phyloP scores from a whole-genome alignment of 2,113 vertebrate genomes.

The Acrocephalus arundinaceus region DNA sequence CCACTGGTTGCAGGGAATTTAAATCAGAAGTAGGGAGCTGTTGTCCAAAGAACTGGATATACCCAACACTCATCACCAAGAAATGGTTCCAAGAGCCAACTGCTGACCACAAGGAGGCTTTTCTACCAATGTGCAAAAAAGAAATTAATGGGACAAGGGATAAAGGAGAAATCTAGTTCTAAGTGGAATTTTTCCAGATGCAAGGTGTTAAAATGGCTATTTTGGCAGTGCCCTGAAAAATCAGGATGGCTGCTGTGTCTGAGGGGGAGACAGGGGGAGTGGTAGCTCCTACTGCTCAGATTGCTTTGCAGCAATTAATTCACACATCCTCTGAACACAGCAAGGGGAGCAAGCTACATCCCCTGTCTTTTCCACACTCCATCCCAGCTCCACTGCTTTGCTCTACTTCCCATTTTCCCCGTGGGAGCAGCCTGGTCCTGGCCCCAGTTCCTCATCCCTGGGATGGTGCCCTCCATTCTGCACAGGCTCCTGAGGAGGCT shows the following conservation, averaged over 20 bases:
- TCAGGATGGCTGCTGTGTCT: background rate
- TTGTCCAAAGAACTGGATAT: background rate
- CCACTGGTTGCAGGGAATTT: conserved; percentile 21
- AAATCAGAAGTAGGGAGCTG: background rate
- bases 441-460: background rate
- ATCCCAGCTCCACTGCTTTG: background rate
- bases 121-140: background rate
- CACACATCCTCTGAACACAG: background rate
- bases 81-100: background rate
- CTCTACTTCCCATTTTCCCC: background rate
- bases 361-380: background rate
- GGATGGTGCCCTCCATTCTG: background rate
- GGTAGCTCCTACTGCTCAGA: background rate
- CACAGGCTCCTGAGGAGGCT: background rate
- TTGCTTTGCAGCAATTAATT: background rate
- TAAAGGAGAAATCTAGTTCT: background rate
- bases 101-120: background rate
- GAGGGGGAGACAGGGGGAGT: background rate
- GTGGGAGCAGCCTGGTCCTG: background rate
- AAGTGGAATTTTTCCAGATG: background rate
- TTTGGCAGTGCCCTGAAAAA: background rate
- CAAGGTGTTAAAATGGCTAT: background rate
- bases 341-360: background rate
- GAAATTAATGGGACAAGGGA: background rate
- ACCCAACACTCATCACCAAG: background rate